Percentiles rank a stretch among this genome's conserved stretches.
Conservation (phyloP, 2,113 vertebrate species). For the Perca fluviatilis region DNA sequence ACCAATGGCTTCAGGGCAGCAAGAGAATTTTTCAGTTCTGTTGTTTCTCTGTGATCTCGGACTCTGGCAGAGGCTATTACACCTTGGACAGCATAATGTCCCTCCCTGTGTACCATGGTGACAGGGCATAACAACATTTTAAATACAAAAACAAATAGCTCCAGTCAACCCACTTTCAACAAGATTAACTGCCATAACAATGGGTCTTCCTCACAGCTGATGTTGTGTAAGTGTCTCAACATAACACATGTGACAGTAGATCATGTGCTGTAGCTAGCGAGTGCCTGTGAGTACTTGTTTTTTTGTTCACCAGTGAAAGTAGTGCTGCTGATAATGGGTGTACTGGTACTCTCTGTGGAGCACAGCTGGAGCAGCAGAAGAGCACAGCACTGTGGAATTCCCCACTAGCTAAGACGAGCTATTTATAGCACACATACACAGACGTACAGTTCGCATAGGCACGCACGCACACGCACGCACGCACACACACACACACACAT, state of each 20-base stretch:
- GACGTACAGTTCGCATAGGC: conserved; percentile 59
- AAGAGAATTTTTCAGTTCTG: too few species aligned
- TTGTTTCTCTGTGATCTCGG: too few species aligned
- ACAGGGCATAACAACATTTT: not conserved
- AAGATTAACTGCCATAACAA: conserved; percentile 44
- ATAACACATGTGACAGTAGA: conserved; percentile 57
- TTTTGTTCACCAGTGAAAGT: conserved; percentile 39
- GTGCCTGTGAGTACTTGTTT: conserved; percentile 4
- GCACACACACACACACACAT: too few species aligned
- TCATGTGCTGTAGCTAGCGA: conserved; percentile 40
- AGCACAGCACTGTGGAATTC: conserved; percentile 80
- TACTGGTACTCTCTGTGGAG: conserved; percentile 64
- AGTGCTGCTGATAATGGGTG: conserved; percentile 55
- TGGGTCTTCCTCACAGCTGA: conserved; percentile 42
- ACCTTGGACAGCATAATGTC: conserved; percentile 4
- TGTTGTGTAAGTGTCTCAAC: conserved; percentile 52
- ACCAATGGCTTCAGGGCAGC: too few species aligned
- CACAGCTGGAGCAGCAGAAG: conserved; percentile 73
- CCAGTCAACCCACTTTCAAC: conserved; percentile 41
- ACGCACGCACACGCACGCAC: not conserved
- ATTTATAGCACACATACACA: conserved; percentile 76
- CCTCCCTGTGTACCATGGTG: not conserved
- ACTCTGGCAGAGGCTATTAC: too few species aligned
- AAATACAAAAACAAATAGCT: conserved; percentile 3
- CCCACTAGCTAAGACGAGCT: conserved; percentile 75